Evolutionary conservation across 2,888 invertebrate genomes (phyloP), one percentile per base, ranked within the genome.

Genomic region (Pemphredon lugubris): DNA sequence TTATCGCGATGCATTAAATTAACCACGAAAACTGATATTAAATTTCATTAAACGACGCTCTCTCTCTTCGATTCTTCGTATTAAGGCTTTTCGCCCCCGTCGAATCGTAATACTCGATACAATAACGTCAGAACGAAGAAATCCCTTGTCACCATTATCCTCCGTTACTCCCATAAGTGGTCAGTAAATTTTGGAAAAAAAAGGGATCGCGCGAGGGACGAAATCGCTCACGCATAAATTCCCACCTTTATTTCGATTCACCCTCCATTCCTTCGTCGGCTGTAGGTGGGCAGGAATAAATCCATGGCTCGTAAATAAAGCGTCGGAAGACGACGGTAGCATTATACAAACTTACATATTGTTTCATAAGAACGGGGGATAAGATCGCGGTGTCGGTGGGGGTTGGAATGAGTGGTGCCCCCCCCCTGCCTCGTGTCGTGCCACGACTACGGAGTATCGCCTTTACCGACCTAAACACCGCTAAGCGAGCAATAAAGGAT

Each of bases 221-320:
- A 68, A 60, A 79, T 75, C 60, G 70, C 53, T 51, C 37, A 50
- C 42, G 70, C 63, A 83, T 83, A 83, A 83, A 82, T 85, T 84
- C 68, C 37, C 69, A 75, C 77, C 67, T 75, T 67, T 58, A 32
- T 34, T 32, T 54, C 61, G 61, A 73, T 69, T 68, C 40, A 14
- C 13, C 40, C 34, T 42, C 11, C 20, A 7, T 9, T 65, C 59
- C 73, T 77, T 64, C 74, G 77, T 82, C 69, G 67, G 64, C 48
- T 69, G 34, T 54, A 53, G 57, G 34, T 54, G 51, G 57, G 39
- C 48, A 34, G 55, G 69, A 72, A 84, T 85, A 86, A 86, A 85
- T 84, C 77, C 57, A 72, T 66, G 53, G 64, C 66, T 78, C 81
- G 75, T 85, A 85, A 84, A 86, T 86, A 86, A 77, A 77, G 65